Evolutionary conservation across 2,797 vertebrate species (phyloP), one percentile per base, ranked within the genome.

Genomic region (Otolemur crassicaudatus): DNA sequence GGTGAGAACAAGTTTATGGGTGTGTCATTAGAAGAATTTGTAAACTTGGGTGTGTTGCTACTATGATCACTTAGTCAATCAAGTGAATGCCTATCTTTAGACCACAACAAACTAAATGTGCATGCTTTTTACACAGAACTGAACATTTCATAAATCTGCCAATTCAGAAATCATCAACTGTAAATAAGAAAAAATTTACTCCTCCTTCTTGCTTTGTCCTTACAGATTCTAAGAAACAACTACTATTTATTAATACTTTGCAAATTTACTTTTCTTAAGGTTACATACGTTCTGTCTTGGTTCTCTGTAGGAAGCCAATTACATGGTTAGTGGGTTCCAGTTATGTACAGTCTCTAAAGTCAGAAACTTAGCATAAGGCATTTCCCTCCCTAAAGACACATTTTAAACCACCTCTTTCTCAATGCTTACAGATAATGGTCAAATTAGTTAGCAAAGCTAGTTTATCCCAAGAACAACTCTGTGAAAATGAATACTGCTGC

Each of bases 281-380:
- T 70, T 76, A 80, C 1, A 2, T 69, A 85, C 37, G 19, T 53
- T 72, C 40, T 94, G 22, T 46, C 13, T 46, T 63, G 40, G 14
- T 76, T 86, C 53, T 91, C 60, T 56, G 25, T 25, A 22, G 86
- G 49, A 95, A 93, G 95, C 29, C n/a, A 83, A 67, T 34, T 3
- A 6, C 56, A 63, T 37, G 37, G 46, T n/a, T 73, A 53, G 13
- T 56, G 46, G 49, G 65, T 58, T 77, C 37, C 23, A 56, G 11
- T 43, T 43, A 43, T 3, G 31, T 40, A 49, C 60, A 43, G 3
- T 77, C 89, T 77, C 89, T 73, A 27, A 63, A 90, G 83, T 67
- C 22, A 83, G 80, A 91, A 61, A 29, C 25, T 4, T 3, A 76
- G 34, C 75, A 27, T 9, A 65, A 53, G 27, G 17, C 22, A 19